phyloP scores from a whole-genome alignment of 2,797 vertebrate species.

The Propithecus deckenii region DNA sequence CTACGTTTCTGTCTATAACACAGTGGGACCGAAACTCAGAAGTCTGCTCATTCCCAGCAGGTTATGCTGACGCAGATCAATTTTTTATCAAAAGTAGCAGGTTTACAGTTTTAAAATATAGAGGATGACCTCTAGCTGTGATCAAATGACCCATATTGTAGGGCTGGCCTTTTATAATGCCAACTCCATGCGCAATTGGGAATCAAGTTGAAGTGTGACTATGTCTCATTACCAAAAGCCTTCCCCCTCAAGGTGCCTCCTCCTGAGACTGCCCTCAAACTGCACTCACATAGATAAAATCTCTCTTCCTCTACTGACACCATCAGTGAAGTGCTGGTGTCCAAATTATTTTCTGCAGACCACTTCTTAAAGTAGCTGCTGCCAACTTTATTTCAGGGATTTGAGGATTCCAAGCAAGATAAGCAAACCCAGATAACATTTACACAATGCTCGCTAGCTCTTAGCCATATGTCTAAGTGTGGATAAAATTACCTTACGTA shows the following conservation, averaged over 20 bases:
- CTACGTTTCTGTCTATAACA: not conserved
- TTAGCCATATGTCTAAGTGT: not conserved
- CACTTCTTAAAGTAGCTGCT: not conserved
- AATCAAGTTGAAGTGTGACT: not conserved
- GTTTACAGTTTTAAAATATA: conserved; percentile 70
- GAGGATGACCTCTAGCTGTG: conserved; percentile 65
- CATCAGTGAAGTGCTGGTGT: not conserved
- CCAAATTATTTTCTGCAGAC: conserved; percentile 32
- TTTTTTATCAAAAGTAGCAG: conserved; percentile 68
- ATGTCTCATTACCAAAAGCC: not conserved
- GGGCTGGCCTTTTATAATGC: not conserved
- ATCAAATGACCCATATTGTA: conserved; percentile 75
- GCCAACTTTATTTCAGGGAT: not conserved
- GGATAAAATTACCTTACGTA: not conserved
- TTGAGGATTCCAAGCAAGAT: not conserved
- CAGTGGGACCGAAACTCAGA: not conserved
- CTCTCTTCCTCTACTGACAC: not conserved
- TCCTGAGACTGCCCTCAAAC: not conserved
- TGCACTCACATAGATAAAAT: conserved; percentile 50
- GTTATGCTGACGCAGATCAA: conserved; percentile 34
- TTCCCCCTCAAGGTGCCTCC: not conserved
- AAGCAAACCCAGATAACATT: not conserved
- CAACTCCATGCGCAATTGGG: accelerated
- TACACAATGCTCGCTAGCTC: not conserved
- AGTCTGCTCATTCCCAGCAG: not conserved